Percentiles rank a stretch among this genome's conserved stretches.
Evolutionary conservation across 2,888 invertebrate species (phyloP).

Genomic region (Atrina japonica): DNA sequence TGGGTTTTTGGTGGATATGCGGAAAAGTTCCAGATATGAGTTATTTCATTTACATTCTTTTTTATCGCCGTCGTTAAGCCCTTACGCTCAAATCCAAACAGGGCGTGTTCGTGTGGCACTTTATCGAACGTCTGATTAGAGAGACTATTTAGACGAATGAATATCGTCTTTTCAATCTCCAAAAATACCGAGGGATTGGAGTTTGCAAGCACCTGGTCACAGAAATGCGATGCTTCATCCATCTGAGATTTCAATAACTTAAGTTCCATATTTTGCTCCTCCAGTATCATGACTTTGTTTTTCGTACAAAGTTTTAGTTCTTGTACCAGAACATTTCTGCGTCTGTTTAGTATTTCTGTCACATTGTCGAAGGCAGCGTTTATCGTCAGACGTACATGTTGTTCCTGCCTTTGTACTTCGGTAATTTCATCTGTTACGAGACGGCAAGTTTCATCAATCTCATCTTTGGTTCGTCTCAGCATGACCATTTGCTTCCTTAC

Average conservation of each 20-base stretch:
- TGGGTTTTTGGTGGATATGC: conserved; percentile 29
- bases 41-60: conserved; percentile 21
- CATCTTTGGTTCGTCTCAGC: conserved; percentile 9
- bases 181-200: conserved; percentile 41
- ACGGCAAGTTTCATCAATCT: conserved; percentile 7
- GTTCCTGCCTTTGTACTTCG: conserved; percentile 9
- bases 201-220: conserved; percentile 37
- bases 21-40: conserved; percentile 36
- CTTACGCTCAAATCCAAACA: conserved; percentile 29
- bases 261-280: conserved; percentile 22
- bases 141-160: conserved; percentile 21
- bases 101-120: conserved; percentile 38
- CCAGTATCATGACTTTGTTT: conserved; percentile 24
- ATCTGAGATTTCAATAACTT: conserved; percentile 26
- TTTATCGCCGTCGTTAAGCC: conserved; percentile 34
- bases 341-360: conserved; percentile 19
- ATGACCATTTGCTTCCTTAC: conserved; percentile 17
- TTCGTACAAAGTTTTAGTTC: conserved; percentile 6
- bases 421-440: conserved; percentile 18
- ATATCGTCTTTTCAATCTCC: conserved; percentile 34
- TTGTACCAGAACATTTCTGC: conserved; percentile 26
- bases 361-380: conserved; percentile 27
- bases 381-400: conserved; percentile 26
- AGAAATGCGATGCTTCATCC: conserved; percentile 29
- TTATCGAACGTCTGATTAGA: conserved; percentile 26